Conservation (phyloP, 2,797 vertebrate genomes). For the Schizothorax lantsangensis region DNA sequence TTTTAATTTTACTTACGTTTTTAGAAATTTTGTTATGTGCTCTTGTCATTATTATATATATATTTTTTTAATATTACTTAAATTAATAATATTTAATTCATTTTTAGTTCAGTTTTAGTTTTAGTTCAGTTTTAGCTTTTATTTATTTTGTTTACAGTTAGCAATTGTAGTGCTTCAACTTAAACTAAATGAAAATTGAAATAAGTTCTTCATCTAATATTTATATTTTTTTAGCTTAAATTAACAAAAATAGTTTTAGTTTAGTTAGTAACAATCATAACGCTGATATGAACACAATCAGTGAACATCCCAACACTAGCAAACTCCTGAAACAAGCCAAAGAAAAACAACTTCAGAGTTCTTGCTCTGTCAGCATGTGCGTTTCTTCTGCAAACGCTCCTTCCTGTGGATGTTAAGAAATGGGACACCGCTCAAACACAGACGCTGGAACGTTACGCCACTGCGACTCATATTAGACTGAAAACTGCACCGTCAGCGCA, state of each 20-base stretch:
- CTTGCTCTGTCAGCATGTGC: slow-evolving; percentile 28
- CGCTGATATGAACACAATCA: background rate
- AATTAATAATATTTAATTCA: background rate
- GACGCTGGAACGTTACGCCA: background rate
- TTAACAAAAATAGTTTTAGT: background rate
- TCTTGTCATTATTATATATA: background rate
- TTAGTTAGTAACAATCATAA: background rate
- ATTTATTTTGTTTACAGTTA: background rate
- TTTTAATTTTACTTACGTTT: background rate
- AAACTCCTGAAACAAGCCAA: slow-evolving; percentile 7
- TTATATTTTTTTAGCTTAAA: background rate
- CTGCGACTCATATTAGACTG: slow-evolving; percentile 8
- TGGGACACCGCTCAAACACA: slow-evolving; percentile 27
- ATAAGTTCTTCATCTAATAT: background rate
- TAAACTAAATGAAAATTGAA: background rate
- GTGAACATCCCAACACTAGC: background rate
- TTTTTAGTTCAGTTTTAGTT: background rate
- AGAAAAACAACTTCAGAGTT: slow-evolving; percentile 21
- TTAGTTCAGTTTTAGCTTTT: background rate
- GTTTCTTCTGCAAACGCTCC: slow-evolving; percentile 27
- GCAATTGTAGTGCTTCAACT: background rate
- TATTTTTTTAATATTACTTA: background rate
- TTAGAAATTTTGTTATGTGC: background rate
- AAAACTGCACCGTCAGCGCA: slow-evolving; percentile 41
- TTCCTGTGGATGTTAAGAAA: slow-evolving; percentile 26